Base-by-base conservation (phyloP, 2,888 invertebrate genomes). In the Andrena flavipes region DNA sequence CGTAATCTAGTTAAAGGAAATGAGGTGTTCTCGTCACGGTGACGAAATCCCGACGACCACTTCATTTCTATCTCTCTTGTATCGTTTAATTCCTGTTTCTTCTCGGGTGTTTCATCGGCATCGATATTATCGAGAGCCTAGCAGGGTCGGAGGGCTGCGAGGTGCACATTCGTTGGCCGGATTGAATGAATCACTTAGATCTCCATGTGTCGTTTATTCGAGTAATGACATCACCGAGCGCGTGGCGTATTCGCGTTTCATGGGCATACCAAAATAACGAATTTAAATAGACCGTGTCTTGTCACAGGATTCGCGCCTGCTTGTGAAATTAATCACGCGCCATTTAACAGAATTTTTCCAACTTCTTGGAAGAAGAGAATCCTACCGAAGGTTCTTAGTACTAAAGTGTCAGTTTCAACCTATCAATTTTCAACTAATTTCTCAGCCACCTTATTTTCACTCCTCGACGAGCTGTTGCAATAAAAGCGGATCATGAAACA, bases 1-100 rank as follows among this genome's bases (percentile, higher is more conserved):
- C 33, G 35, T 80, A 71, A 69, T 84, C 75, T 51, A 77, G 60
- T 85, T 80, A 68, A 81, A 54, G 60, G 73, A 85, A 85, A 65
- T 74, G 76, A 60, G 64, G 51, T 26, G 56, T 67, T 23, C 35
- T 65, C 49, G 8, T 35, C 56, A 48, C 4, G 64, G n/a, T 81
- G 65, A 68, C 74, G 67, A 74, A 84, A 79, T 84, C 67, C 42
- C 10, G 63, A 75, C 30, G 33, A 62, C 3, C 13, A 62, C 59
- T 70, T 20, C 29, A 49, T 62, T 62, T 70, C 10, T 33, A 48
- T 42, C 30, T 54, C 29, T 13, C 56, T 23, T 33, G n/a, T 7
- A 6, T 29, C 49, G 16, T 26, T 20, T 30, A 60, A 62, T 75
- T 75, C 68, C 30, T 26, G 20, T 35, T 49, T 23, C 13, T 7